phyloP scores from a whole-genome alignment of 2,113 vertebrate genomes.

The Aramus guarauna region DNA sequence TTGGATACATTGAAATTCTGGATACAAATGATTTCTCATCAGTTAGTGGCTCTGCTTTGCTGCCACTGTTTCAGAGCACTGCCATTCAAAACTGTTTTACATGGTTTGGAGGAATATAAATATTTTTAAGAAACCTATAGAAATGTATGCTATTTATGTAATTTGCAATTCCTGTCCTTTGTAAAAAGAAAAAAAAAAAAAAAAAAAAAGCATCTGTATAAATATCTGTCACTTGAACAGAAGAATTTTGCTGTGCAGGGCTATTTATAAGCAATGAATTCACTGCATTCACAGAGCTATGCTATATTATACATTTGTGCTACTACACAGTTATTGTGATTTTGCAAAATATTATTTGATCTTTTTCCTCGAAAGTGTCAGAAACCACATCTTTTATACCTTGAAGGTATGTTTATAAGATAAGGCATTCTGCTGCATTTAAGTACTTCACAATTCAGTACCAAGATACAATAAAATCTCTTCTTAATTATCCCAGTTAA shows the following conservation, averaged over 20 bases:
- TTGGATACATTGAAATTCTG: background rate
- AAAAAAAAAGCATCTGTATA: background rate
- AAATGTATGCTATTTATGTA: background rate
- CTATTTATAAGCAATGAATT: background rate
- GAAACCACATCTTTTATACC: background rate
- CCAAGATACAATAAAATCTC: background rate
- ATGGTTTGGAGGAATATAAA: background rate
- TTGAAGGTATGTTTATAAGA: background rate
- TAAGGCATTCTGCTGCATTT: background rate
- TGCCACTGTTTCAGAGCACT: background rate
- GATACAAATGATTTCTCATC: background rate
- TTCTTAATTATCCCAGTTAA: background rate
- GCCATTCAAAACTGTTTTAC: background rate
- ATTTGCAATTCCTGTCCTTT: background rate
- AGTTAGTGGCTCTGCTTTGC: background rate
- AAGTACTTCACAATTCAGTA: background rate
- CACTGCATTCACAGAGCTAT: background rate
- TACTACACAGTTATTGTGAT: background rate
- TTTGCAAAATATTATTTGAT: background rate
- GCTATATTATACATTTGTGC: background rate
- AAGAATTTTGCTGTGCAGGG: background rate
- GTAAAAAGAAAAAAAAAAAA: background rate
- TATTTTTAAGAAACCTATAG: background rate
- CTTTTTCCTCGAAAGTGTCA: background rate
- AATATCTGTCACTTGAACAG: background rate